These are phyloP conservation scores for Coluber constrictor DNA, from an alignment of 2,797 vertebrate species.

Conservation along the genomic window DNA sequence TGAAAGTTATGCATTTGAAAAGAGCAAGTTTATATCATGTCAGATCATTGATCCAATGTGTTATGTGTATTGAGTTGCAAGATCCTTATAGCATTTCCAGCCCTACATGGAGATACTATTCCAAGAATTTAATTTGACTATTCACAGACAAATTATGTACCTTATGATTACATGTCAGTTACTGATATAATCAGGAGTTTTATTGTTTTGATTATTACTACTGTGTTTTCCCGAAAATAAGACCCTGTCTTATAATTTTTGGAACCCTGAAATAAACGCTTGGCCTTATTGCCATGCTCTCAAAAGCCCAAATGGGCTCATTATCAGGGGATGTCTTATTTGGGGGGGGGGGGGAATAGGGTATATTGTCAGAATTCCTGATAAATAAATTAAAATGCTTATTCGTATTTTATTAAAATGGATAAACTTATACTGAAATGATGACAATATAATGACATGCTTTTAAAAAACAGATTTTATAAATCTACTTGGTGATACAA, in stretches of 20 bases:
- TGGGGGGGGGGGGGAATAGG: too few relatives aligned
- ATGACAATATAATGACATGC: slow-evolving; percentile 46
- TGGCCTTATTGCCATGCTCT: too few relatives aligned
- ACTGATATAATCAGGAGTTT: not conserved
- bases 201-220: slow-evolving; percentile 4
- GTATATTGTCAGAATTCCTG: slow-evolving; percentile 13
- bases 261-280: too few relatives aligned
- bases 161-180: slow-evolving; percentile 11
- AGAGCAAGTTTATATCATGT: not conserved
- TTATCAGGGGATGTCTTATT: too few relatives aligned
- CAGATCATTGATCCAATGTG: not conserved
- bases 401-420: slow-evolving; percentile 56
- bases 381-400: slow-evolving; percentile 52
- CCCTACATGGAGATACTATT: not conserved
- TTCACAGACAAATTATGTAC: not conserved
- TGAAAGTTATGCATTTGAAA: not conserved
- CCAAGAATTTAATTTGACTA: not conserved
- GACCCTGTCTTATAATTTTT: too few relatives aligned
- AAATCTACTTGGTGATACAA: slow-evolving; percentile 27
- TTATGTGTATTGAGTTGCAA: not conserved
- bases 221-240: too few relatives aligned
- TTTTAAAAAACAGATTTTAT: slow-evolving; percentile 28
- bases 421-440: slow-evolving; percentile 34
- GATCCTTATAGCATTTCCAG: not conserved
- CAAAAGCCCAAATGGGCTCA: too few relatives aligned